Base-by-base conservation (phyloP, 2,888 invertebrate species). In the Platycnemis pennipes region DNA sequence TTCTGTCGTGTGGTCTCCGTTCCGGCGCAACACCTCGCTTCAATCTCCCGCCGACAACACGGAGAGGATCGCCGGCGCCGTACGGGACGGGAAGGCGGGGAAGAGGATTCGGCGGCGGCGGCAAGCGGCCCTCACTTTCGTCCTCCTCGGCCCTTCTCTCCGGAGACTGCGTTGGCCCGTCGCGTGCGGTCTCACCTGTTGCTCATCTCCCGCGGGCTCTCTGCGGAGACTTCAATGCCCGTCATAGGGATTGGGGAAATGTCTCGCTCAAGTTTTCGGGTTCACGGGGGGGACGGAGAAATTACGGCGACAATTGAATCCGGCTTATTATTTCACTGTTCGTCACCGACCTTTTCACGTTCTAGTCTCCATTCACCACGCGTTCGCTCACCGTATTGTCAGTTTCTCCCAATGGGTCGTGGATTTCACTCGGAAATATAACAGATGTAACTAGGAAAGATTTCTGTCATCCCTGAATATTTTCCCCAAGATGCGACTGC, bases 111-210 rank as follows among this genome's bases (percentile, higher is more conserved):
- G 77, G 77, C 77, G 77, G 77, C 31, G 49, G 11, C 49, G 49
- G 49, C 11, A 37, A 77, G 77, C 16, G 77, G 77, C 77, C 37
- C 49, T 19, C 19, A 19, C 49, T 49, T 31, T 77, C 37, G 77
- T 77, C 37, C 77, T 77, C 37, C 77, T 26, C 22, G 63, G 77
- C 77, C 77, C 77, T n/a, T 16, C 77, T 77, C 77, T 77, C 26
- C 77, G 37, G 77, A 26, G 77, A 63, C 5, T 26, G 5, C 16
- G 77, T 16, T 31, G 13, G 11, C 77, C 77, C 77, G 77, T 31
- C 77, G 77, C 77, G 77, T 77, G 53, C n/a, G 26, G 22, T 2
- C 37, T 77, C 77, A 77, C 77, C 77, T 77, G 77, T 77, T 77
- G 77, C 77, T 77, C 49, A 49, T 49, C 49, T 49, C 49, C 49